A percentile compares a stretch with the other conserved stretches of the same genome.
These are phyloP conservation scores for Agrochola lota DNA, from an alignment of 2,888 invertebrate genomes.

Conservation along the genomic window DNA sequence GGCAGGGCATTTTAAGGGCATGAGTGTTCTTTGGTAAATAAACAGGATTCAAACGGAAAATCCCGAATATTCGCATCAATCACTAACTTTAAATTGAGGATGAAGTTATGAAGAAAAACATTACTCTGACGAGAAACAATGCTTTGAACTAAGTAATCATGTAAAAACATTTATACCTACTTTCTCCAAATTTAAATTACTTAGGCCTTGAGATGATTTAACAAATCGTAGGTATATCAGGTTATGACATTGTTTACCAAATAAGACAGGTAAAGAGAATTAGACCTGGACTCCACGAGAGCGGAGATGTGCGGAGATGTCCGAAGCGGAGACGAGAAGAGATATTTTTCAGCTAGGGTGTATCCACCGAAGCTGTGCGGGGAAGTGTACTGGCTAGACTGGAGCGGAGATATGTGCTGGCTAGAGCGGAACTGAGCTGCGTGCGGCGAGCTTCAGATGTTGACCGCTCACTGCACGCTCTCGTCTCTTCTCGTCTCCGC, in stretches of 20 bases:
- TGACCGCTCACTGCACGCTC: too few species aligned
- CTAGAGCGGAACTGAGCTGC: too few species aligned
- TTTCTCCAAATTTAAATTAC: neutral
- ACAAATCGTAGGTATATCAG: neutral
- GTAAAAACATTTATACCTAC: neutral
- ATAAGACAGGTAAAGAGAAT: neutral
- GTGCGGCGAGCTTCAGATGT: too few species aligned
- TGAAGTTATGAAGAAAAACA: neutral
- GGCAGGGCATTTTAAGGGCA: neutral
- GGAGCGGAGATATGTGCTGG: too few species aligned
- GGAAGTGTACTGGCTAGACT: too few species aligned
- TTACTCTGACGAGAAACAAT: neutral
- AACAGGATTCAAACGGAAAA: neutral
- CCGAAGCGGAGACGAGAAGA: too few species aligned
- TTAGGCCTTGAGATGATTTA: neutral
- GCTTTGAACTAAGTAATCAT: neutral
- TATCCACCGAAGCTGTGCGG: too few species aligned
- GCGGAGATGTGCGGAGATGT: too few species aligned
- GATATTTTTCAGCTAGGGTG: too few species aligned
- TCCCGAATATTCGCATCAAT: neutral
- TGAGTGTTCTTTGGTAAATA: neutral
- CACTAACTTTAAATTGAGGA: neutral
- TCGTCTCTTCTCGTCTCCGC: too few species aligned
- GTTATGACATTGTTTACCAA: neutral
- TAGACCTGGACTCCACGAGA: too few species aligned